phyloP scores from a whole-genome alignment of 2,797 vertebrate species.

The Martes flavigula region DNA sequence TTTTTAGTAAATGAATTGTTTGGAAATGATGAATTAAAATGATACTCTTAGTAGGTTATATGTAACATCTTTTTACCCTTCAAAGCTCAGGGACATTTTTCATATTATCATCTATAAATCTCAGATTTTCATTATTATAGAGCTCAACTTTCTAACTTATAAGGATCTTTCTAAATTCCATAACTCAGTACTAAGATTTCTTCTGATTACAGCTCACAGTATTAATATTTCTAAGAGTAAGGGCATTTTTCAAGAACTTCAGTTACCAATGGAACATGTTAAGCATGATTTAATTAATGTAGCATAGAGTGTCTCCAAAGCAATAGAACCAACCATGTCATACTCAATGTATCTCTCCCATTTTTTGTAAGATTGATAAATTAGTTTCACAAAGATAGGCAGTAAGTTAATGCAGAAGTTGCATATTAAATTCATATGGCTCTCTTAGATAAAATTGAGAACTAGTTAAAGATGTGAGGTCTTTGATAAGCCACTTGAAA shows the following conservation, averaged over 20 bases:
- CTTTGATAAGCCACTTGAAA: conserved; percentile 50
- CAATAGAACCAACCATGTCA: background rate
- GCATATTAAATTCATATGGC: background rate
- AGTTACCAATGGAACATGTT: background rate
- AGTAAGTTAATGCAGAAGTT: background rate
- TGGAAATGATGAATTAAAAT: background rate
- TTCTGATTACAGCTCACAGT: background rate
- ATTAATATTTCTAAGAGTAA: conserved; percentile 3
- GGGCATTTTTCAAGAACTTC: background rate
- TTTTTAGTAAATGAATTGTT: background rate
- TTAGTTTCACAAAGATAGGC: background rate
- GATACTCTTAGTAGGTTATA: background rate
- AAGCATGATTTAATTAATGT: conserved; percentile 39
- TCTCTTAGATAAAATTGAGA: conserved; percentile 14
- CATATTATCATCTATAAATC: background rate
- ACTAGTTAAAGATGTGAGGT: background rate
- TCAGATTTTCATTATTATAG: background rate
- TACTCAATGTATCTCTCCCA: background rate
- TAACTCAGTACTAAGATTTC: background rate
- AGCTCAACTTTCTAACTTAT: background rate
- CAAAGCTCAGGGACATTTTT: background rate
- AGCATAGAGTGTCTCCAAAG: background rate
- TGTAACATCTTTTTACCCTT: background rate
- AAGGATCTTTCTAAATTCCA: background rate
- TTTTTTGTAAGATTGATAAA: conserved; percentile 8